Base-by-base conservation (phyloP, 1,140 invertebrate species). In the Augochlora pura region DNA sequence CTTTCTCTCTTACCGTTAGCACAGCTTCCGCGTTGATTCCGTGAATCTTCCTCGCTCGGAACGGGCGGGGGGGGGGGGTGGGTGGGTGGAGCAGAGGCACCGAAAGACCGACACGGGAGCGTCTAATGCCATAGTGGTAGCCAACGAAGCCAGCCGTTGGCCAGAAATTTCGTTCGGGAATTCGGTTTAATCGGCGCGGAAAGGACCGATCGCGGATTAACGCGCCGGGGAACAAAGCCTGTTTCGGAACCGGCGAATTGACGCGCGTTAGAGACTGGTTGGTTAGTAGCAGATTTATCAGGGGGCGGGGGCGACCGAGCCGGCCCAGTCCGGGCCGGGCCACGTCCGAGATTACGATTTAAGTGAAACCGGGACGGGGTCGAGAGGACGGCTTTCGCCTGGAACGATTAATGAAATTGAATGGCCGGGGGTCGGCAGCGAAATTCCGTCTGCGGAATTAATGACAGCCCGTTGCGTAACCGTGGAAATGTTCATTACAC, bases 321-420 rank as follows among this genome's bases (percentile, higher is more conserved):
- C 16, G 49, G 49, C 32, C 32, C 32, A 4, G 32, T 32, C 32
- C 49, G 52, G 23, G n/a, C 59, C 10, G 67, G 54, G 38, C 70
- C 18, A 69, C 84, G 84, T 83, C 70, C 83, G 84, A 86, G 84
- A 83, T 86, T 86, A 82, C 83, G 83, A 85, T 86, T 86, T 82
- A 86, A 86, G 85, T 83, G 85, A 86, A 86, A 82, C 39, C 71
- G 54, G 32, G 54, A 27, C 10, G 25, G 72, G 69, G 57, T 63
- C 57, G 64, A 63, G 52, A 60, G 49, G 52, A 68, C 59, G 69
- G 60, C 65, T 83, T 86, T 73, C 38, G 63, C 63, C 38, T 21
- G 80, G 76, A 52, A 80, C 85, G 81, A 86, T 86, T 86, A 86
- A 86, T 86, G 85, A 86, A 86, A 86, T 86, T 86, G 85, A 73